Percentiles rank a stretch among this genome's conserved stretches.
These are phyloP conservation scores for Lasioglossum pauxillum DNA, from an alignment of 2,888 invertebrate species.

Conservation along the genomic window DNA sequence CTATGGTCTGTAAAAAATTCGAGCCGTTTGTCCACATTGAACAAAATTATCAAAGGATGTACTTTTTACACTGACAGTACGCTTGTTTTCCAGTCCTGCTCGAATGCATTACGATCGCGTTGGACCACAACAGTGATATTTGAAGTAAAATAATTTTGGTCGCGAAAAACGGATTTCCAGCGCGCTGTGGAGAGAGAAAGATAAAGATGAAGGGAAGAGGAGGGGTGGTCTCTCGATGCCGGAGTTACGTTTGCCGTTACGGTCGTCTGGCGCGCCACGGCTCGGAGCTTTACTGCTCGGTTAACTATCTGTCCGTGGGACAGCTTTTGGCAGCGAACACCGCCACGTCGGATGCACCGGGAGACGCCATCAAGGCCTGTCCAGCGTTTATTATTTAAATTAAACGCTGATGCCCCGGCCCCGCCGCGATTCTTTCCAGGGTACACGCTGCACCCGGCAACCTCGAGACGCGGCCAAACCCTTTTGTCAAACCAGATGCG, in stretches of 20 bases:
- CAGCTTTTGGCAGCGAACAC: constrained; percentile 55
- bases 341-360: constrained; percentile 28
- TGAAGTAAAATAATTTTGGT: background rate
- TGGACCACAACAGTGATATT: too few species aligned
- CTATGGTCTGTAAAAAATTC: too few species aligned
- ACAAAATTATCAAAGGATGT: too few species aligned
- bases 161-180: background rate
- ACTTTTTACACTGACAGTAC: too few species aligned
- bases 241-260: constrained; percentile 55
- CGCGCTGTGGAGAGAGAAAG: too few species aligned
- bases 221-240: background rate
- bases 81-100: too few species aligned
- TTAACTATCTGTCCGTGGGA: constrained; percentile 59
- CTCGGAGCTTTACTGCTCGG: constrained; percentile 53
- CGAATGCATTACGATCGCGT: too few species aligned
- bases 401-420: constrained; percentile 41
- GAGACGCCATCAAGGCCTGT: constrained; percentile 15
- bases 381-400: constrained; percentile 57
- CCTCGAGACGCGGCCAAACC: background rate
- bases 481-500: constrained; percentile 24
- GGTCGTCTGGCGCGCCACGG: constrained; percentile 47
- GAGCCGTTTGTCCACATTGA: too few species aligned
- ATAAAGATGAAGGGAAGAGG: background rate
- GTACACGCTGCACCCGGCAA: background rate
- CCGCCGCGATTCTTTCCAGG: constrained; percentile 19